A percentile compares a stretch with the other conserved stretches of the same genome.
Evolutionary conservation across 2,888 invertebrate species (phyloP).

Genomic region (Xanthorhoe spadicearia): DNA sequence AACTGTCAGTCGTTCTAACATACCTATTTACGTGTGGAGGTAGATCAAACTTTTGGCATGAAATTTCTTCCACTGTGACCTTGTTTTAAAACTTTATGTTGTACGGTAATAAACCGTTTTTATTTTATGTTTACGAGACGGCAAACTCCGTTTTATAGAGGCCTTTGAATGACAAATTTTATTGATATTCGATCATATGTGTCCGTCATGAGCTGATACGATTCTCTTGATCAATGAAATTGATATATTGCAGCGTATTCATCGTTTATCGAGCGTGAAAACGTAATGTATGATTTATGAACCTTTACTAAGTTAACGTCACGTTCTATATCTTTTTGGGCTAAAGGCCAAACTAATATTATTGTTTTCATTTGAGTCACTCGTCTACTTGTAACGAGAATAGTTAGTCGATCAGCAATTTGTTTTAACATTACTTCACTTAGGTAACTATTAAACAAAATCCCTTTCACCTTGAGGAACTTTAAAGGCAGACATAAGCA

Average conservation of each 20-base stretch:
- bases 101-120: slow-evolving; percentile 67
- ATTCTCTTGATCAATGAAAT: slow-evolving; percentile 47
- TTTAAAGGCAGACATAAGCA: too few species aligned
- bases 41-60: slow-evolving; percentile 62
- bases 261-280: slow-evolving; percentile 43
- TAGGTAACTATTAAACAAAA: too few species aligned
- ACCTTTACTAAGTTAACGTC: slow-evolving; percentile 39
- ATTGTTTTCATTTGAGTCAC: slow-evolving; percentile 39
- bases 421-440: slow-evolving; percentile 4
- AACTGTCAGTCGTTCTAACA: slow-evolving; percentile 61
- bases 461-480: too few species aligned
- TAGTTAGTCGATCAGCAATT: slow-evolving; percentile 7
- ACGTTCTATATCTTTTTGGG: slow-evolving; percentile 42
- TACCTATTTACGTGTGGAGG: slow-evolving; percentile 42
- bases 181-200: slow-evolving; percentile 58
- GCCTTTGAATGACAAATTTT: slow-evolving; percentile 60
- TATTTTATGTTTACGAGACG: slow-evolving; percentile 69
- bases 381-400: slow-evolving; percentile 26
- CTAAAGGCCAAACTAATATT: slow-evolving; percentile 40
- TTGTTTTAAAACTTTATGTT: slow-evolving; percentile 66
- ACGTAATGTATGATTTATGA: slow-evolving; percentile 42
- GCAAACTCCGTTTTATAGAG: slow-evolving; percentile 61
- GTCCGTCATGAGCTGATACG: slow-evolving; percentile 47
- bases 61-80: slow-evolving; percentile 66
- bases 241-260: slow-evolving; percentile 44